Conservation (phyloP, 2,888 invertebrate genomes). For the Spodoptera exigua region DNA sequence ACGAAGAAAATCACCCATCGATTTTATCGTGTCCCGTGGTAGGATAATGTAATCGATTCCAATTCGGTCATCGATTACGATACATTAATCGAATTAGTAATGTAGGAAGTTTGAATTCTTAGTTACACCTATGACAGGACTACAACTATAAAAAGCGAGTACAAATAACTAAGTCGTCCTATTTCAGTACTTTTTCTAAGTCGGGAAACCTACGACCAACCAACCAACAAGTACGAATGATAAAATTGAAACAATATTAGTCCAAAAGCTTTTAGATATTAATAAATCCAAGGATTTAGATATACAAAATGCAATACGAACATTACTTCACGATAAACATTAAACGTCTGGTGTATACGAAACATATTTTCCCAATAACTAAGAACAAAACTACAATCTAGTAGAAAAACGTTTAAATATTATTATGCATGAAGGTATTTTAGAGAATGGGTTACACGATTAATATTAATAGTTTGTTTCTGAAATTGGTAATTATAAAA, state of each 20-base stretch:
- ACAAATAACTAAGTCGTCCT: no score
- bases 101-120: neutral
- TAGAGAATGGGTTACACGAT: no score
- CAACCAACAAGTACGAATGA: no score
- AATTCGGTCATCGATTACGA: slow-evolving; percentile 24
- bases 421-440: no score
- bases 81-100: neutral
- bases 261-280: slow-evolving; percentile 4
- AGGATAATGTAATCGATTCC: slow-evolving; percentile 30
- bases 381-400: neutral
- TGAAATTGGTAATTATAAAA: no score
- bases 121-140: no score
- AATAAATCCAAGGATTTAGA: slow-evolving; percentile 16
- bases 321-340: slow-evolving; percentile 20
- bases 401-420: no score
- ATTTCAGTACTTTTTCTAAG: no score
- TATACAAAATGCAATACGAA: slow-evolving; percentile 29
- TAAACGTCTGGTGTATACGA: slow-evolving; percentile 27
- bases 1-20: slow-evolving; percentile 25
- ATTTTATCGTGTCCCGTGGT: slow-evolving; percentile 29
- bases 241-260: neutral
- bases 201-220: no score
- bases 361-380: neutral
- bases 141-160: no score
- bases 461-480: no score